Base-by-base conservation (phyloP, 2,113 vertebrate genomes). In the Pagrus major region DNA sequence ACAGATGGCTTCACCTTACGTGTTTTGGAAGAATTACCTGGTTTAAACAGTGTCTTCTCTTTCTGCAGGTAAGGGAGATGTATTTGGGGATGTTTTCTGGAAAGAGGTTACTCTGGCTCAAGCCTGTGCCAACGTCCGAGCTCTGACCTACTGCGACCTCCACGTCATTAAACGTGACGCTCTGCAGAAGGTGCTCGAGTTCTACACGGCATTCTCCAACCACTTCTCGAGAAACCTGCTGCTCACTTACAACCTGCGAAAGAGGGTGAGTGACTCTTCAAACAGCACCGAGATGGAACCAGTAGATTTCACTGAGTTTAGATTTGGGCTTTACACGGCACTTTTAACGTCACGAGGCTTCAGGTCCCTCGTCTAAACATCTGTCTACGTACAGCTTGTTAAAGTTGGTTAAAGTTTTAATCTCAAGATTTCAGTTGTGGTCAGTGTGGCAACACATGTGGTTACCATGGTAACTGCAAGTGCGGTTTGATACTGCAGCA, bases 11-110 rank as follows among this genome's bases (percentile, higher is more conserved):
- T n/a, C n/a, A n/a, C n/a, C n/a, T n/a, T n/a, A n/a, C n/a, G n/a
- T n/a, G 0, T 27, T 80, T 37, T 66, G 29, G 55, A 23, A 1
- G 42, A 54, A 10, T 46, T 14, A 2, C 7, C 66, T 9, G 27
- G 8, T 69, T 49, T 44, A 9, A 64, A 29, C 20, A 0, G 0
- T 29, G 20, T 64, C 10, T 2, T 29, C 52, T 20, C 11, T 91
- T 31, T 83, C 74, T 66, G 51, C 91, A 99, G 98, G 98, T 74
- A 99, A 99, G 92, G 98, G 98, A 71, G 98, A 99, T 0, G 98
- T 99, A 64, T 99, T 99, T 90, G 98, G 98, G 55, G 98, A 99
- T 33, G 97, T 99, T 59, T 99, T 99, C 94, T 99, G 98, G 98
- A 99, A 99, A 86, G 98, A 99, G 88, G 96, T 96, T 51, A 97